A percentile compares a stretch with the other conserved stretches of the same genome.
Evolutionary conservation across 2,113 vertebrate genomes (phyloP).

Genomic region (Sturnira hondurensis): DNA sequence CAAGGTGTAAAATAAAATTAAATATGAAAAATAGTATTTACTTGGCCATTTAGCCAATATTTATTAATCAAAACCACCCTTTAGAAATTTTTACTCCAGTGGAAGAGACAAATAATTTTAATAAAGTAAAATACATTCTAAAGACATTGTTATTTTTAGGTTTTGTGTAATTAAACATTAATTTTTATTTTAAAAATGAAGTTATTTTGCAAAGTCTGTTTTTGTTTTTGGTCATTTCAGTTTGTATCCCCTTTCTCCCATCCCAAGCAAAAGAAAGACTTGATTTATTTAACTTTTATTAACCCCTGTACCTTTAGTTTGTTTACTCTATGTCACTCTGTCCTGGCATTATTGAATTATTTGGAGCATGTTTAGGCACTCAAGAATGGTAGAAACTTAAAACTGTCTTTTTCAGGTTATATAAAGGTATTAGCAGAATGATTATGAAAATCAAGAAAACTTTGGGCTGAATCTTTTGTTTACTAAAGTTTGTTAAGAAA

Average conservation of each 20-base stretch:
- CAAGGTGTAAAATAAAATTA: conserved; percentile 23
- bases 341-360: conserved; percentile 40
- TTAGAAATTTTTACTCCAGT: background rate
- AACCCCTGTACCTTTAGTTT: conserved; percentile 8
- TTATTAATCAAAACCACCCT: conserved; percentile 28
- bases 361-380: background rate
- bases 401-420: background rate
- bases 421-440: background rate
- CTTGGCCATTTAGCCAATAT: background rate
- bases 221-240: conserved; percentile 44
- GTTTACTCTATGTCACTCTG: background rate
- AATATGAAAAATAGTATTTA: background rate
- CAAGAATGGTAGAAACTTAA: conserved; percentile 14
- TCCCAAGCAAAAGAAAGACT: background rate
- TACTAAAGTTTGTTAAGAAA: conserved; percentile 8
- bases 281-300: conserved; percentile 19
- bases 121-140: background rate
- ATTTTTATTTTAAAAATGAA: conserved; percentile 7
- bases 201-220: background rate
- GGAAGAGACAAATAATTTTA: background rate
- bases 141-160: background rate
- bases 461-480: background rate
- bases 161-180: conserved; percentile 46
- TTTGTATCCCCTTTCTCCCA: background rate
- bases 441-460: background rate